Base-by-base conservation (phyloP, 2,797 vertebrate species). In the Heliangelus exortis region DNA sequence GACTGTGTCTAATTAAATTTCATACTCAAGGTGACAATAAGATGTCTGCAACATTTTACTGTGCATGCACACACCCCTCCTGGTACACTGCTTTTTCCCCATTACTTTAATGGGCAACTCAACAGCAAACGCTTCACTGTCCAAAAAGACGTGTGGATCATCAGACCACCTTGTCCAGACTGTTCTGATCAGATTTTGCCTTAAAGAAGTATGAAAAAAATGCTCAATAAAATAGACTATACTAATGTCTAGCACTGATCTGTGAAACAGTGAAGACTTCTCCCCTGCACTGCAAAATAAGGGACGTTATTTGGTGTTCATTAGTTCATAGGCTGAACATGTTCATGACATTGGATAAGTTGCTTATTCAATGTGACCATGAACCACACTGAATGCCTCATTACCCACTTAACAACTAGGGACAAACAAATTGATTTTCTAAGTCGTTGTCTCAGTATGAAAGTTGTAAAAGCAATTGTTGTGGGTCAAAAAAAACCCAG, bases 401-500 rank as follows among this genome's bases (percentile, higher is more conserved):
- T 93, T 95, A 87, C 54, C 66, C 58, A 13, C 65, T 31, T 92
- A 91, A 89, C 3, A 7, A 65, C 72, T 77, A 61, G 75, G 94
- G 69, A 73, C 6, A 11, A 87, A 71, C 41, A 90, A 83, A 96
- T 84, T 87, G 92, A 92, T 96, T 94, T 94, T 91, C 43, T 84
- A 74, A 90, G 81, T 89, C 0, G 0, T 61, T 81, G 81, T 87
- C 67, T 74, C 68, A 65, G 36, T 68, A 58, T 68, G 83, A 61
- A 54, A 86, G 51, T 61, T 93, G 53, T 73, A 89, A 93, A 67
- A 85, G 33, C 36, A 72, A 57, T 68, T 61, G 36, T 33, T 65
- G 45, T 43, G 50, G 65, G 36, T 86, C 61, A 85, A 71, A 41
- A 41, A 41, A 41, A 41, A 80, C 23, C 9, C 14, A 71, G 53